Percentiles rank a stretch among this genome's conserved stretches.
phyloP scores from a whole-genome alignment of 1,140 invertebrate species.

The Pteromalus puparum region DNA sequence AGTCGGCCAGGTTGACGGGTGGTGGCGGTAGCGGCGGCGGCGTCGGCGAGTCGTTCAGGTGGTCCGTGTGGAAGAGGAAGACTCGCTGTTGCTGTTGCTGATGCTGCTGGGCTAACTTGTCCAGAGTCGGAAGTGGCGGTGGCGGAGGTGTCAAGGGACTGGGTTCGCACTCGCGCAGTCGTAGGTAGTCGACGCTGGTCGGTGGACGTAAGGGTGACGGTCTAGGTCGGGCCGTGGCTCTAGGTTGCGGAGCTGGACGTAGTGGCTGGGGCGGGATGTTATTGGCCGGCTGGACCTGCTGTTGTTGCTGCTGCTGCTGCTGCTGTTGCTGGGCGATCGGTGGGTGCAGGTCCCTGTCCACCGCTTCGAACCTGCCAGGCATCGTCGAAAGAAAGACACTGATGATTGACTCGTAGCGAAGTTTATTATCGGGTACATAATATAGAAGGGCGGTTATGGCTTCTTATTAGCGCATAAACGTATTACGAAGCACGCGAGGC shows the following conservation, averaged over 20 bases:
- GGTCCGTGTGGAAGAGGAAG: conserved; percentile 19
- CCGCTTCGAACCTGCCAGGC: conserved; percentile 68
- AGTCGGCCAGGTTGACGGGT: background rate
- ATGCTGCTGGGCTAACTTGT: conserved; percentile 1
- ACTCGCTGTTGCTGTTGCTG: background rate
- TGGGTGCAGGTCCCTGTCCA: conserved; percentile 70
- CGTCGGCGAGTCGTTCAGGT: conserved; percentile 5
- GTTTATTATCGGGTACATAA: too few relatives aligned
- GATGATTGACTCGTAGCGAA: background rate
- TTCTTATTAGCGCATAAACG: background rate
- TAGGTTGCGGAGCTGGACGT: conserved; percentile 74
- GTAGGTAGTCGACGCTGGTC: conserved; percentile 64
- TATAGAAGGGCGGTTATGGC: background rate
- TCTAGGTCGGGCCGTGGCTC: conserved; percentile 66
- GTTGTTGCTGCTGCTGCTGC: conserved; percentile 75
- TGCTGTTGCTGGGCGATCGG: conserved; percentile 56
- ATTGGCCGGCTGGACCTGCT: conserved; percentile 63
- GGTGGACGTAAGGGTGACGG: conserved; percentile 68
- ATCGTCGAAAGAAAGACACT: background rate
- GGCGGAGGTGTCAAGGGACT: conserved; percentile 68
- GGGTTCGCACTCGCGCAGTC: conserved; percentile 63
- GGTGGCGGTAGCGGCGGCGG: conserved; percentile 46
- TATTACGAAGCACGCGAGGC: background rate
- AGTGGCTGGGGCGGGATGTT: conserved; percentile 77
- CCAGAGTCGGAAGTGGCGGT: conserved; percentile 57